Evolutionary conservation across 2,113 vertebrate genomes (phyloP).

Genomic region (Dasyornis broadbenti): DNA sequence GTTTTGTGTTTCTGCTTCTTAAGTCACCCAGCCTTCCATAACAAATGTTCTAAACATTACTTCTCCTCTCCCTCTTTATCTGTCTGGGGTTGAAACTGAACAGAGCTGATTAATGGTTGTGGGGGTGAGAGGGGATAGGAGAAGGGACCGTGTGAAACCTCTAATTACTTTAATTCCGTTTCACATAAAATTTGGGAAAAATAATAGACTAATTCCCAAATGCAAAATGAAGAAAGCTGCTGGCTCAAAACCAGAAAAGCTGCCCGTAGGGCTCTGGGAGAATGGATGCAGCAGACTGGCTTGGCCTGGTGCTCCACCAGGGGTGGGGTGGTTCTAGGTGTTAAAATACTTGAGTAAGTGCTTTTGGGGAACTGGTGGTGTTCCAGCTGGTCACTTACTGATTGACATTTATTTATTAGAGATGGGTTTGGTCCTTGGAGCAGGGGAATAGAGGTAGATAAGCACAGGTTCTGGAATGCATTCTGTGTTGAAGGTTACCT

Average conservation of each 20-base stretch:
- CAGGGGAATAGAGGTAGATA: not conserved
- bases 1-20: not conserved
- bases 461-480: not conserved
- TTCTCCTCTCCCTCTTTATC: not conserved
- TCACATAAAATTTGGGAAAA: not conserved
- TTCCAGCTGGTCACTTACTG: not conserved
- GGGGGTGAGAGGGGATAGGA: not conserved
- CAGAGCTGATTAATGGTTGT: not conserved
- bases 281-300: not conserved
- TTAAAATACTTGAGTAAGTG: not conserved
- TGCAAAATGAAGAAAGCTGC: not conserved
- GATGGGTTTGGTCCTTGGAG: not conserved
- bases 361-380: not conserved
- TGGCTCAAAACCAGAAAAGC: not conserved
- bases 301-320: not conserved
- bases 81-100: not conserved
- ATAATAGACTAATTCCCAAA: not conserved
- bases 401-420: not conserved
- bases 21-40: not conserved
- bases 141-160: not conserved
- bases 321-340: not conserved
- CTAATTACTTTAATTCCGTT: constrained; percentile 2
- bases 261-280: not conserved
- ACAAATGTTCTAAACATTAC: not conserved
- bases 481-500: not conserved